Evolutionary conservation across 2,797 vertebrate species (phyloP).

Genomic region (Danio aesculapii): DNA sequence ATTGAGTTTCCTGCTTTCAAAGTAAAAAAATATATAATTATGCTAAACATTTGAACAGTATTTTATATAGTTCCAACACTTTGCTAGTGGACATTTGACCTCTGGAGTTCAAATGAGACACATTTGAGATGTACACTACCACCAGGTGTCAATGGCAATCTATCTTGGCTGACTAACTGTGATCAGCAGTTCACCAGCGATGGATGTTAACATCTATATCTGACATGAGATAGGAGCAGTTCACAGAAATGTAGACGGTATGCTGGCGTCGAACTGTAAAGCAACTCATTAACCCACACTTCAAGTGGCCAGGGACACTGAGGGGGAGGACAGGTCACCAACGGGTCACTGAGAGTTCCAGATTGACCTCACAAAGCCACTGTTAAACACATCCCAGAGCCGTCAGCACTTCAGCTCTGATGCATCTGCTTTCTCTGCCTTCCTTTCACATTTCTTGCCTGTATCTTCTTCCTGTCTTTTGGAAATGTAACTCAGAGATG

Average conservation of each 20-base stretch:
- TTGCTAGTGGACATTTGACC: background rate
- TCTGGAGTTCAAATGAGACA: background rate
- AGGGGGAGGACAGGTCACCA: slow-evolving; percentile 31
- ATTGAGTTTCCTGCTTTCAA: background rate
- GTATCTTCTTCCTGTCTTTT: slow-evolving; percentile 11
- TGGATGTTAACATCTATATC: slow-evolving; percentile 9
- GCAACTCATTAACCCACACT: slow-evolving; percentile 53
- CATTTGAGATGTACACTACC: background rate
- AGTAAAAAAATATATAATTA: background rate
- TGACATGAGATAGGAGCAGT: slow-evolving; percentile 28
- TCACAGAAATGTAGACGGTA: slow-evolving; percentile 22
- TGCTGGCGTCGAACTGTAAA: slow-evolving; percentile 33
- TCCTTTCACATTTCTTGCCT: background rate
- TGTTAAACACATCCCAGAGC: slow-evolving; percentile 6
- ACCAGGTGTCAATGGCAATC: background rate
- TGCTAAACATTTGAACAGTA: background rate
- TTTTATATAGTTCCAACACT: background rate
- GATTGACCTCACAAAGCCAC: slow-evolving; percentile 15
- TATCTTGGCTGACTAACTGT: background rate
- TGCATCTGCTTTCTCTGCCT: too few species aligned
- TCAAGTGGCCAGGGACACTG: slow-evolving; percentile 47
- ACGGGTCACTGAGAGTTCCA: background rate
- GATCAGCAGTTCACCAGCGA: background rate
- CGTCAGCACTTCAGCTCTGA: background rate
- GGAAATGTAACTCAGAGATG: background rate